Conservation (phyloP, 2,113 vertebrate genomes). For the Odobenus rosmarus region DNA sequence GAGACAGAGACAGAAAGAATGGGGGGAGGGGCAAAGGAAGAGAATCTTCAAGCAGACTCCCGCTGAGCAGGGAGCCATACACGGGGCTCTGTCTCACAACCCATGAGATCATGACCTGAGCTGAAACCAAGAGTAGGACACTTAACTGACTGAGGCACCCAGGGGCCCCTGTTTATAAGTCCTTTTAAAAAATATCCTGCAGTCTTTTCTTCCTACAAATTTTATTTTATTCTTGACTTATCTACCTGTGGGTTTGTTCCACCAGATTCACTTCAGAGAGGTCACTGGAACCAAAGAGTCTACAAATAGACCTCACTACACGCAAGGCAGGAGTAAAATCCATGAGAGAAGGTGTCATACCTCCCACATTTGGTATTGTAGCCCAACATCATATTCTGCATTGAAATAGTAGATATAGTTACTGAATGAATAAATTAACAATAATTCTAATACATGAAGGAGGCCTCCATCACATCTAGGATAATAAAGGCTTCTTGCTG, state of each 20-base stretch:
- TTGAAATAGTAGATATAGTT: background rate
- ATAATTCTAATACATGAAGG: background rate
- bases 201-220: background rate
- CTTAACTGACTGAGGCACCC: too few species aligned
- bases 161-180: background rate
- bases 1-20: background rate
- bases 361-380: background rate
- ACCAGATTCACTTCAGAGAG: background rate
- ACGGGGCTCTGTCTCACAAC: background rate
- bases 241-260: background rate
- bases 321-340: background rate
- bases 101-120: background rate
- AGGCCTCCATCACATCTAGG: background rate
- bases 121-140: background rate
- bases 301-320: background rate
- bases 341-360: background rate
- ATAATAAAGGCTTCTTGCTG: background rate
- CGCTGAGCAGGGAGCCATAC: background rate
- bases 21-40: too few species aligned
- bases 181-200: background rate
- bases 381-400: background rate
- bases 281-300: background rate
- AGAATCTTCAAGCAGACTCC: background rate
- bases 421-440: background rate
- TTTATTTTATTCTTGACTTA: conserved; percentile 22